These are phyloP conservation scores for Bubo scandiacus DNA, from an alignment of 2,113 vertebrate species.

Conservation along the genomic window DNA sequence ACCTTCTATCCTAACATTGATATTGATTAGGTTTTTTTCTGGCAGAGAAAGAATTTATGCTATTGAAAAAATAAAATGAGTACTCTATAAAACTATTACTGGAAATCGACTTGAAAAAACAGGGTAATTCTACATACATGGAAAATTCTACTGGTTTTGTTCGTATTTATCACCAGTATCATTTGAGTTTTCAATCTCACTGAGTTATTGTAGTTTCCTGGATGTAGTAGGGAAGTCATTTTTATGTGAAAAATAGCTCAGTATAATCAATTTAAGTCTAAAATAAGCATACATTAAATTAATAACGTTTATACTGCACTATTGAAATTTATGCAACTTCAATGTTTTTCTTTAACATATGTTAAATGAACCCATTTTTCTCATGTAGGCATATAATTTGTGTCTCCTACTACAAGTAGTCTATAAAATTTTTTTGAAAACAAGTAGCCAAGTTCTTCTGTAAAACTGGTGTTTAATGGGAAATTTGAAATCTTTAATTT, in stretches of 20 bases:
- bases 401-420: not conserved
- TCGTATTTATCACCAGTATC: not conserved
- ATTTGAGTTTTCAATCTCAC: not conserved
- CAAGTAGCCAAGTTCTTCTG: not conserved
- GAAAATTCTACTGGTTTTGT: not conserved
- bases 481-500: not conserved
- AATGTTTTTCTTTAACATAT: not conserved
- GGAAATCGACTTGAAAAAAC: not conserved
- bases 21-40: not conserved
- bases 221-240: not conserved
- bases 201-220: not conserved
- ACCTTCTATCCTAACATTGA: not conserved
- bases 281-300: not conserved
- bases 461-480: not conserved
- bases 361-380: not conserved
- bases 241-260: not conserved
- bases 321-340: not conserved
- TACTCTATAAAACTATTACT: not conserved
- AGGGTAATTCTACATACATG: accelerated
- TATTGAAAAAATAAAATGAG: not conserved
- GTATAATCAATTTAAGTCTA: not conserved
- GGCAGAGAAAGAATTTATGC: not conserved
- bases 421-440: not conserved
- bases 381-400: not conserved
- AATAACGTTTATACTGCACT: not conserved